Evolutionary conservation across 2,113 vertebrate species (phyloP).

Genomic region (Zosterops borbonicus): DNA sequence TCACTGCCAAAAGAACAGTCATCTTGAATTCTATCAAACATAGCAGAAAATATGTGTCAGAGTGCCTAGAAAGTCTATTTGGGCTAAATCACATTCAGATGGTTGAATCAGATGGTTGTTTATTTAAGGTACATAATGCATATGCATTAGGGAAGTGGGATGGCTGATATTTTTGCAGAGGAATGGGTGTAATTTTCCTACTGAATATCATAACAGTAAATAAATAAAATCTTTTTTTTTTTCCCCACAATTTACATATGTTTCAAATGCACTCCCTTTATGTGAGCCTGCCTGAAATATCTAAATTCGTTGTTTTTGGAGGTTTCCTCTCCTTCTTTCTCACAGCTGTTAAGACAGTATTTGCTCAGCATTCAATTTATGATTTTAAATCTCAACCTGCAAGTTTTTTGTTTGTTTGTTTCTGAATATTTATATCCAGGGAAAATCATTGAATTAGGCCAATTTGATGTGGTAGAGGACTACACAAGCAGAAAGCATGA

Average conservation of each 20-base stretch:
- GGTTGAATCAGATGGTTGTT: slow-evolving; percentile 54
- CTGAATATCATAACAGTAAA: slow-evolving; percentile 38
- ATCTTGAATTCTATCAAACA: slow-evolving; percentile 55
- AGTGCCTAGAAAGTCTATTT: slow-evolving; percentile 19
- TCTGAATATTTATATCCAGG: neutral
- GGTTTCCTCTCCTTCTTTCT: neutral
- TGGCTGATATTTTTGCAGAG: slow-evolving; percentile 23
- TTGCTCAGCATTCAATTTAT: neutral
- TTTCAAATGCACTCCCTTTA: neutral
- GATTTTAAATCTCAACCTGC: neutral
- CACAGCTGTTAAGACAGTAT: neutral
- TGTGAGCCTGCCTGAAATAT: neutral
- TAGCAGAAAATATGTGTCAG: slow-evolving; percentile 29
- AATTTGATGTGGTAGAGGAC: neutral
- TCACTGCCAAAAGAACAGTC: slow-evolving; percentile 43
- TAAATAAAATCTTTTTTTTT: neutral
- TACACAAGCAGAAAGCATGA: neutral
- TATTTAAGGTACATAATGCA: slow-evolving; percentile 64
- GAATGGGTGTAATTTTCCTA: slow-evolving; percentile 13
- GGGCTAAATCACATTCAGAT: slow-evolving; percentile 53
- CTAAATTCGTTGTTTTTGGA: neutral
- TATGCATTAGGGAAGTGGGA: slow-evolving; percentile 32
- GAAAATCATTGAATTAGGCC: neutral
- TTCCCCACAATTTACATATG: neutral
- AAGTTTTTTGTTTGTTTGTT: neutral